Evolutionary conservation across 2,797 vertebrate genomes (phyloP), one percentile per base, ranked within the genome.

Genomic region (Enteromius afrohamiltoni): DNA sequence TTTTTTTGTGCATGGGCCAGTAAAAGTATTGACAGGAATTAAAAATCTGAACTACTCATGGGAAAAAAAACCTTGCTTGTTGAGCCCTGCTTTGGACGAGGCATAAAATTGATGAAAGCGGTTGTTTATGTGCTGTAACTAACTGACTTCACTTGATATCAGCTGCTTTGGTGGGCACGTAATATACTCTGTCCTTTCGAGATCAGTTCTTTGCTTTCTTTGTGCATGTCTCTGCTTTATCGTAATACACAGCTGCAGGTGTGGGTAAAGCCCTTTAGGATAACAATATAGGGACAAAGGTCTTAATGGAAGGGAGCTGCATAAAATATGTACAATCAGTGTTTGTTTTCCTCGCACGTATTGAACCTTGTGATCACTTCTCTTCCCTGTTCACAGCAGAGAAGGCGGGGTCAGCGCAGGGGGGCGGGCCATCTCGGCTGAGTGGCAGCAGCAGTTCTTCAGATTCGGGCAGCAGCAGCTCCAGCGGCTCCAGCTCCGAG

Each of bases 401-500:
- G 89, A 98, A 97, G 88, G 93, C 96, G 1, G 91, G 97, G 62
- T 94, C 96, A 0, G 91, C 94, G 0, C 93, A 95, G 2, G 94
- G 96, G 0, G 97, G 97, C n/a, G 97, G 97, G 19, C 96, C 97
- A 0, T 97, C 97, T 37, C 94, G 97, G 62, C 95, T 99, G 92
- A 99, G 97, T 92, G 98, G 96, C 93, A 96, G 95, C 95, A 96
- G 95, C 88, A 95, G 94, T 89, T 98, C 97, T 81, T 99, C 98
- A 0, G 96, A 96, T 88, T 97, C 97, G 0, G 98, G 96, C 29
- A 98, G 96, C 95, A 97, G 96, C 94, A 98, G 96, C 89, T 98
- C 97, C 87, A 99, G 97, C 0, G 98, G 97, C n/a, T 98, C 97
- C 90, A 99, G 97, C 92, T 98, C 98, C 0, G 96, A 96, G 92